Evolutionary conservation across 2,113 vertebrate genomes (phyloP), one percentile per base, ranked within the genome.

Genomic region (Nymphicus hollandicus): DNA sequence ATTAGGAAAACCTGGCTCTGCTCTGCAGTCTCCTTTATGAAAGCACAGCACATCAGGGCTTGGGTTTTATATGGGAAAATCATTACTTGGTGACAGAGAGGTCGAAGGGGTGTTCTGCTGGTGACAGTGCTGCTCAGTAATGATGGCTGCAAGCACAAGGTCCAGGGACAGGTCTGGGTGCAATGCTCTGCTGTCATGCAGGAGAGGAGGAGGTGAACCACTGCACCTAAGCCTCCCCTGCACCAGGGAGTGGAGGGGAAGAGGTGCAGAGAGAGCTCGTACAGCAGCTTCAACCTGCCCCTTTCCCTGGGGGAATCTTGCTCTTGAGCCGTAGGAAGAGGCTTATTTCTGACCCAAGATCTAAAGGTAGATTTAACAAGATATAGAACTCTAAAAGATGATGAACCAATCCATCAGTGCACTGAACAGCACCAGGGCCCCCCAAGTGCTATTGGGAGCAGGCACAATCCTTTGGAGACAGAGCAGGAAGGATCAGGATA

Each of bases 151-250:
- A 17, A 91, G 83, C 72, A 78, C 65, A 18, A 74, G 77, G 94
- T 35, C 46, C 65, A 47, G 72, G 43, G 22, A 13, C 1, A 3
- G 47, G 25, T 0, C 6, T 11, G 20, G 31, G 66, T 39, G 61
- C 0, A 6, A 93, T 0, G 0, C 11, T 18, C 29, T 68, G 41
- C 31, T 6, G 2, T 29, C 39, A 17, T 0, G 5, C 33, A 43
- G 43, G 52, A 55, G 60, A 27, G 39, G 7, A 63, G 0, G 29
- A 58, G 44, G 66, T 55, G 39, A 71, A 80, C 41, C 39, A 17
- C 31, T 69, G 44, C 23, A 10, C 43, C 25, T 0, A 6, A 79
- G 19, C 11, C 28, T 13, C 6, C 4, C 17, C 35, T 37, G 43
- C 4, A 7, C 28, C 68, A 33, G 2, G 15, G 43, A 84, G 39